Base-by-base conservation (phyloP, 2,113 vertebrate genomes). In the Lampris incognitus region DNA sequence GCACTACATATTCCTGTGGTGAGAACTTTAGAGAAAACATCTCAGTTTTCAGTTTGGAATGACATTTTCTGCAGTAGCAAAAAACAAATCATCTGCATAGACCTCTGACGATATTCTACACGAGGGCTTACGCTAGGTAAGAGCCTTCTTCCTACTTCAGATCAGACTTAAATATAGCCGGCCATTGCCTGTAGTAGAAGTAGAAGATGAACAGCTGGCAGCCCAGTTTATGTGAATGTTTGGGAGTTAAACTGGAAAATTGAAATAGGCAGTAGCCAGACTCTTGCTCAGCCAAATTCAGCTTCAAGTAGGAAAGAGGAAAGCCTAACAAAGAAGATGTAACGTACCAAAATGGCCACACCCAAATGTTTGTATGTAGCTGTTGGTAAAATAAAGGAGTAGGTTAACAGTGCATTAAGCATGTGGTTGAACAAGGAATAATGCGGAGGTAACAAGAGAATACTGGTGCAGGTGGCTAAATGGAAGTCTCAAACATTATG, bases 1-100 rank as follows among this genome's bases (percentile, higher is more conserved):
- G 75, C 64, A 58, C 66, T 59, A 46, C n/a, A 46, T 40, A 57
- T 13, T 64, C 37, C 24, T 24, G 59, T n/a, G 39, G 76, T 11
- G 70, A 78, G 68, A 57, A 11, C 13, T 49, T 44, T 44, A 69
- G 58, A 69, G 50, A 49, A 42, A 24, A 24, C 24, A 24, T 24
- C 24, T 41, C 85, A 69, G 42, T 83, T 75, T 90, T 80, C 79
- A 37, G 63, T 83, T 88, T 91, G 90, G 92, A 92, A 93, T 92
- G 89, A 79, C 88, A 81, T 83, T 69, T 78, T 90, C 36, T 82
- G 86, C 84, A 86, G 83, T 81, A 87, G 78, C 79, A 89, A 84
- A 90, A 72, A 88, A 86, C 80, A 79, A 24, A 79, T 89, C 76
- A 79, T 51, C 62, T 86, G 87, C 86, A 77, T 79, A 74, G 78